phyloP scores from a whole-genome alignment of 2,113 vertebrate genomes.

The Rattus norvegicus region DNA sequence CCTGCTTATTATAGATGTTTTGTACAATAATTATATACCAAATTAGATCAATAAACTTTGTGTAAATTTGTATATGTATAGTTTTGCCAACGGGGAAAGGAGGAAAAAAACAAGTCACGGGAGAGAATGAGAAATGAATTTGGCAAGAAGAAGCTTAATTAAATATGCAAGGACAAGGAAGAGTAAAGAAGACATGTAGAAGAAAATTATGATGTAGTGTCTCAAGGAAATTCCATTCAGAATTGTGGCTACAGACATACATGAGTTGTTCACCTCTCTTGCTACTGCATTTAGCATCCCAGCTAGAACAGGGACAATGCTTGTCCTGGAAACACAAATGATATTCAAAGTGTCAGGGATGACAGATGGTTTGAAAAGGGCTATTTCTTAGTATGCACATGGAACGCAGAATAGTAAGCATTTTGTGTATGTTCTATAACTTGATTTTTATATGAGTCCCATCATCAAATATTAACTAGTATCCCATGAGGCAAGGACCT shows the following conservation, averaged over 20 bases:
- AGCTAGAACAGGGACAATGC: fast-evolving
- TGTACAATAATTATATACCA: not conserved
- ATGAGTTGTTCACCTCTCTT: fast-evolving
- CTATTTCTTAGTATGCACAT: not conserved
- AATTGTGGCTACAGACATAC: not conserved
- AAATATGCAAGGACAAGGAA: not conserved
- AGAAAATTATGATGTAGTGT: not conserved
- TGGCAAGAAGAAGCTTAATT: constrained; percentile 28
- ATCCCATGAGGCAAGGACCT: not conserved
- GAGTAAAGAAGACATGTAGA: constrained; percentile 14
- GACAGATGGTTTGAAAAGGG: not conserved
- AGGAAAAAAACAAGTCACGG: not conserved
- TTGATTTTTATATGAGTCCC: not conserved
- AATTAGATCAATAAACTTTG: constrained; percentile 42
- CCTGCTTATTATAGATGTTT: not conserved
- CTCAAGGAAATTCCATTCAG: not conserved
- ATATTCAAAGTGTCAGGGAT: too few relatives aligned
- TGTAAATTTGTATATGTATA: not conserved
- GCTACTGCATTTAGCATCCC: fast-evolving
- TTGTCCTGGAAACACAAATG: fast-evolving
- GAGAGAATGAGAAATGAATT: not conserved
- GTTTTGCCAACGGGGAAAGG: not conserved
- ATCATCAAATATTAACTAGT: too few relatives aligned
- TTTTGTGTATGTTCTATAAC: too few relatives aligned
- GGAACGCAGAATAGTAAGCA: not conserved